Percentiles rank a stretch among this genome's conserved stretches.
Conservation (phyloP, 1,140 invertebrate species). For the Aphis craccivora region DNA sequence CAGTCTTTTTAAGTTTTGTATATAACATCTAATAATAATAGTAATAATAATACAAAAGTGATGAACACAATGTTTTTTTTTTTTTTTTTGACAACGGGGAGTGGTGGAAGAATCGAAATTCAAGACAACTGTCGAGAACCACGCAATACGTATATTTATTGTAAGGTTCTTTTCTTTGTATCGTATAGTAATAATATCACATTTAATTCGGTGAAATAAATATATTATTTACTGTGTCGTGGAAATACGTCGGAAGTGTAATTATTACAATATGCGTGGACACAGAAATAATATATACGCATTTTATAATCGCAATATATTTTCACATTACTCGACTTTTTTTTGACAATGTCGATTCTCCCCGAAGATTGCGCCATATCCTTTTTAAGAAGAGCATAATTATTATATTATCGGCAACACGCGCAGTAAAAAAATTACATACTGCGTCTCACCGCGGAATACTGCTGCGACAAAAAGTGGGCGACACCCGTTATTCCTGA, state of each 20-base stretch:
- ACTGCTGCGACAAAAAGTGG: neutral
- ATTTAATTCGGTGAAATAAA: slow-evolving; percentile 19
- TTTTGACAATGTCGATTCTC: slow-evolving; percentile 7
- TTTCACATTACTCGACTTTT: slow-evolving; percentile 3
- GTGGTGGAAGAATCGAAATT: neutral
- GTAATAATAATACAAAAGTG: neutral
- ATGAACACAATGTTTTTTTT: neutral
- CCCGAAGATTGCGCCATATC: neutral
- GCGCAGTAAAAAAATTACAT: neutral
- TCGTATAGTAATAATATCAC: neutral
- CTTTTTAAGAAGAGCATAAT: slow-evolving; percentile 22
- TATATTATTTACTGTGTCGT: neutral
- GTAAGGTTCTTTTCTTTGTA: slow-evolving; percentile 4
- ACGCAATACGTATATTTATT: slow-evolving; percentile 6
- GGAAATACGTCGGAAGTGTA: neutral
- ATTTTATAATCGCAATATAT: neutral
- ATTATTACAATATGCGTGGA: slow-evolving; percentile 2
- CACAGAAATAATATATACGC: neutral
- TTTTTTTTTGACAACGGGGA: neutral
- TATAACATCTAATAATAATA: neutral
- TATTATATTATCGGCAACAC: slow-evolving; percentile 1
- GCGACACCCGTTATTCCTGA: slow-evolving; percentile 42
- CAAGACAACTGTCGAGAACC: neutral
- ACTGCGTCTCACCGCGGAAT: neutral
- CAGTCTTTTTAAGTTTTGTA: neutral